Conservation (phyloP, 2,888 invertebrate genomes). For the Pandemis heparana region DNA sequence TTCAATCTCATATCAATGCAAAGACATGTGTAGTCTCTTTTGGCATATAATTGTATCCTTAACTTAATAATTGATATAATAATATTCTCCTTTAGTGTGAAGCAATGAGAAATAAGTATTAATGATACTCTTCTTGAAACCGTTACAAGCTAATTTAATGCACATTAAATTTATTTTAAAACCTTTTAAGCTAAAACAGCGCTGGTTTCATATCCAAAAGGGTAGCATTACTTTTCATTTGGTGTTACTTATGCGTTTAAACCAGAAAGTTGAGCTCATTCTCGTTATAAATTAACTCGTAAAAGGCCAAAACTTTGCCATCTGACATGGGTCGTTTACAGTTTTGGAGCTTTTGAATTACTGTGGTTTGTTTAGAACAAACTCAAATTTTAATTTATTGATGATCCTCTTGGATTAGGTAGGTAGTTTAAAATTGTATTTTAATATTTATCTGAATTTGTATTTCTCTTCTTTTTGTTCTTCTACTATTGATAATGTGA, state of each 20-base stretch:
- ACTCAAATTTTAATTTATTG: constrained; percentile 19
- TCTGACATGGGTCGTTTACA: constrained; percentile 43
- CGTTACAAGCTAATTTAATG: neutral
- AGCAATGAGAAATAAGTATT: neutral
- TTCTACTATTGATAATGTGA: too few species aligned
- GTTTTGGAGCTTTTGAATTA: constrained; percentile 35
- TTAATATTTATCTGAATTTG: neutral
- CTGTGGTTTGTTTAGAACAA: constrained; percentile 39
- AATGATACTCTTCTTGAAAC: neutral
- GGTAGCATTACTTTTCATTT: constrained; percentile 59
- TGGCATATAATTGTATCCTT: too few species aligned
- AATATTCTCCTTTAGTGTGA: too few species aligned
- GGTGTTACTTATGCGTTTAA: constrained; percentile 43
- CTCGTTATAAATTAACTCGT: constrained; percentile 47
- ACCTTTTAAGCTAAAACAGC: constrained; percentile 27
- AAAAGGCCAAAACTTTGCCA: constrained; percentile 47
- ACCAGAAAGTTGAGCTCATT: constrained; percentile 37
- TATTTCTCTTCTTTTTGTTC: too few species aligned
- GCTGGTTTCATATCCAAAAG: constrained; percentile 50
- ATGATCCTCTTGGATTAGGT: neutral
- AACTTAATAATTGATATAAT: too few species aligned
- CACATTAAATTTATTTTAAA: constrained; percentile 9
- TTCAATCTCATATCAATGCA: too few species aligned
- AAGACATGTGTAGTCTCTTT: too few species aligned
- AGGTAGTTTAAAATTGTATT: neutral